Base-by-base conservation (phyloP, 2,797 vertebrate genomes). In the Intellagama lesueurii region DNA sequence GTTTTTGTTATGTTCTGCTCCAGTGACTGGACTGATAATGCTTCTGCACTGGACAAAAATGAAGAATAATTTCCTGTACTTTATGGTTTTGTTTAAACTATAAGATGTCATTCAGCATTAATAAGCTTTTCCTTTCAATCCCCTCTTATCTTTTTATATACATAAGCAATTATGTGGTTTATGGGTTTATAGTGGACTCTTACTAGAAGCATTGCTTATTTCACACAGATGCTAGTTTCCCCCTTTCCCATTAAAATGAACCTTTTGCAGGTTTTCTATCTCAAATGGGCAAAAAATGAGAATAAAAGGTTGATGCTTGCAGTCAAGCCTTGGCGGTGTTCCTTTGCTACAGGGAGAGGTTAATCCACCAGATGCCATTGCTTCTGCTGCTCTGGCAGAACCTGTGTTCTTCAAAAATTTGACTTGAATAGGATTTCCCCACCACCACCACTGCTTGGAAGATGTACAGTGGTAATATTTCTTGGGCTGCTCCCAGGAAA, bases 1-100 rank as follows among this genome's bases (percentile, higher is more conserved):
- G 82, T 92, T 93, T 89, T 86, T 76, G 26, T 91, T 82, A 22
- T 7, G 87, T 93, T 93, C 91, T 95, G 87, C 35, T 93, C 85
- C 87, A 89, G 32, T 80, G 87, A 70, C 89, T 73, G 0, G 90
- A 47, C 93, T 81, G 22, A 1, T 1, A 86, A 64, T 96, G 89
- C 93, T 92, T 95, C 92, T 72, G 86, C 81, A 28, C 89, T 75
- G 90, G 44, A 35, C 17, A 26, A 2, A 90, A 87, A 28, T 19
- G 2, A 88, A 88, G 66, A 92, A 89, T 72, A 44, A 82, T 76
- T 85, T 87, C 83, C 22, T 2, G 26, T 78, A 64, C 87, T 76
- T 90, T 89, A 72, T 91, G 83, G 88, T 87, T 90, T 12, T 84
- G 91, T 91, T 90, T 80, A 47, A 81, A 90, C 79, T 64, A 64